Base-by-base conservation (phyloP, 92 coral and sea anemone species). In the Anthopleura xanthogrammica region DNA sequence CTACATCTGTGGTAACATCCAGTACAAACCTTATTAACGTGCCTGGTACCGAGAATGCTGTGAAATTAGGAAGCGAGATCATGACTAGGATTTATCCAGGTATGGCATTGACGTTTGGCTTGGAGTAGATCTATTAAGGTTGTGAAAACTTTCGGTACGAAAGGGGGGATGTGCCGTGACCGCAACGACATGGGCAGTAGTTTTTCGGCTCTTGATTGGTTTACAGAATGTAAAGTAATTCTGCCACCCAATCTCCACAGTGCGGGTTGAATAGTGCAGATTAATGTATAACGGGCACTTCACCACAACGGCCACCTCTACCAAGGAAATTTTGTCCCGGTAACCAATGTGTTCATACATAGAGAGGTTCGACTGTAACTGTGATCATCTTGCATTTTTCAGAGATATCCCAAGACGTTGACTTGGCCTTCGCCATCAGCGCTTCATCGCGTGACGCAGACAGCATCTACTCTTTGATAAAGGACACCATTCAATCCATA, bases 341-440 rank as follows among this genome's bases (percentile, higher is more conserved):
- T 29, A 29, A 29, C 36, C 36, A 29, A 29, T 29, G 36, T 29
- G 36, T 29, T 29, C 36, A 1, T 29, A 29, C 36, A 29, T 29
- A 29, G 36, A 29, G 36, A 29, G 36, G 36, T 29, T 29, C 1
- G 36, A 29, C 36, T 29, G 36, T 29, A 19, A 57, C 62, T 58
- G 13, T 58, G 64, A 1, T 58, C 64, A 16, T 14, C 17, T n/a
- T n/a, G 9, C 9, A 20, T 5, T 5, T 77, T 29, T 80, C 68
- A 72, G 85, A 70, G 9, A 55, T 24, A 62, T 24, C 90, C 76
- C 79, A 87, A 41, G 83, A 90, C 13, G 82, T 93, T 22, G 97
- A 93, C 83, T 71, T 93, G 52, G 97, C 80, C 12, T 91, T 93
- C 48, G 97, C 97, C 2, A 88, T 93, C 83, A 91, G 97, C 82